Percentiles rank a stretch among this genome's conserved stretches.
Conservation (phyloP, 2,797 vertebrate genomes). For the Rhynchotus rufescens region DNA sequence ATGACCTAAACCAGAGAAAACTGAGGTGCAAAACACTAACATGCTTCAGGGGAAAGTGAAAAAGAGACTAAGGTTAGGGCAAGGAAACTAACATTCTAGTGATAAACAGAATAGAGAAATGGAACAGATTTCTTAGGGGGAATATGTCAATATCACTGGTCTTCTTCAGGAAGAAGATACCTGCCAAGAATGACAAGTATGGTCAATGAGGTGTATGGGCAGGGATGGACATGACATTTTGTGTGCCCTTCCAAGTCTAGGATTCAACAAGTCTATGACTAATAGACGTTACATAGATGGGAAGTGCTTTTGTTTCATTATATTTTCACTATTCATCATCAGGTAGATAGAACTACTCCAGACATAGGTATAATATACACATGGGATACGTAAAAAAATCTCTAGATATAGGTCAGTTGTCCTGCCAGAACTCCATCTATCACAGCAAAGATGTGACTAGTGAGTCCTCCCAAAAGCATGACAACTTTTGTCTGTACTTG, state of each 20-base stretch:
- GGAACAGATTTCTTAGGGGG: neutral
- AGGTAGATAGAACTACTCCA: neutral
- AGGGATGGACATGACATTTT: neutral
- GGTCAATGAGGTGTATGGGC: neutral
- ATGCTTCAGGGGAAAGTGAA: neutral
- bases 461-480: neutral
- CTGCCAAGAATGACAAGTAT: neutral
- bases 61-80: neutral
- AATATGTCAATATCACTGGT: neutral
- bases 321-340: neutral
- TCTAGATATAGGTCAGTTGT: neutral
- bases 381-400: neutral
- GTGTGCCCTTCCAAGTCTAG: neutral
- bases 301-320: neutral
- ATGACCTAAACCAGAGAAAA: neutral
- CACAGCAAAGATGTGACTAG: neutral
- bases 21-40: neutral
- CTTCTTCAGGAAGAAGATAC: neutral
- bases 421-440: neutral
- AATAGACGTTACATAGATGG: neutral
- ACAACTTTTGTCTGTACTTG: neutral
- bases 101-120: neutral
- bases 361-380: neutral
- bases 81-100: neutral
- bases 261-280: neutral